Base-by-base conservation (phyloP, 64 coral and sea anemone genomes). In the Montipora sp. region DNA sequence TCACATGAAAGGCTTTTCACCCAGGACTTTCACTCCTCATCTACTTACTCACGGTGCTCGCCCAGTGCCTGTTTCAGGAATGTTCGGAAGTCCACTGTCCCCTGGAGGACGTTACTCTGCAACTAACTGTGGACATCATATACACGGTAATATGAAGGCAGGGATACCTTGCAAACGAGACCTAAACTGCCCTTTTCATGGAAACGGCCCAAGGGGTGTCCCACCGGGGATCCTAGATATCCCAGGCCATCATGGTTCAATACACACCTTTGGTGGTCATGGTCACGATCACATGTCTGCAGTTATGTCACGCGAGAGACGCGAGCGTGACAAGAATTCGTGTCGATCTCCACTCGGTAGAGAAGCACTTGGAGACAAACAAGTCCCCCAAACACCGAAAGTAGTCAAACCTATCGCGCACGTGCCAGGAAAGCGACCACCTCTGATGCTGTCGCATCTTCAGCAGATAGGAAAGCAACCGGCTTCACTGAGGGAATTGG, bases 11-110 rank as follows among this genome's bases (percentile, higher is more conserved):
- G 91, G 90, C 3, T 96, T 92, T 67, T 94, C 98, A 43, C 92
- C 98, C 7, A 91, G 95, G 24, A 99, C 98, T 9, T 99, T 99
- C 45, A 88, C 98, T 58, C 98, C 98, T 11, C 98, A 99, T 89
- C 85, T 99, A 7, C 95, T 99, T 16, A 99, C 94, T 21, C 98
- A 99, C 48, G 92, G 87, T 89, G 91, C 92, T 15, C 19, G 68
- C 68, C 48, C 94, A 74, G 58, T 77, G 49, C 84, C 93, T 46
- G 73, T 83, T 8, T 69, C 92, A 22, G 92, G 95, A 48, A 51
- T 98, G 21, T 98, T 98, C 69, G 77, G 83, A 47, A 68, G 60
- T 58, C 92, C 89, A 15, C 18, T 94, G 45, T 88, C 95, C 51
- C 91, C 88, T 9, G 51, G 67, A 16, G 88, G 83, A n/a, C 92